Base-by-base conservation (phyloP, 1,140 invertebrate species). In the Heliconius hewitsoni region DNA sequence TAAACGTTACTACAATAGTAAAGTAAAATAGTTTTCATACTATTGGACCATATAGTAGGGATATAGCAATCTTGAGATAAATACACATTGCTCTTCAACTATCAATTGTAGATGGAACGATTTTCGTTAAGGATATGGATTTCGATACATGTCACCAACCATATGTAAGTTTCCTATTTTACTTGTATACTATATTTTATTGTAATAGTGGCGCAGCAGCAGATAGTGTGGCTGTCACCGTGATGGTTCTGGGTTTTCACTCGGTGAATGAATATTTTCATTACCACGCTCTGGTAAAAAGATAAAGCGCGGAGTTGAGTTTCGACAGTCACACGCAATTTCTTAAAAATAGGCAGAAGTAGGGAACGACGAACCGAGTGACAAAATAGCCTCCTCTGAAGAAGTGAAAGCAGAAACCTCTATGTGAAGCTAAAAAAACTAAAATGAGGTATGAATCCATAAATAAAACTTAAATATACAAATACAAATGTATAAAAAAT, bases 61-160 rank as follows among this genome's bases (percentile, higher is more conserved):
- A 30, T 23, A 60, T 16, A 66, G n/a, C 27, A 16, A 27, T 66
- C 60, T 66, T 66, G n/a, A 23, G 72, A 46, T 73, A 73, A 73
- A 73, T 23, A 73, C 46, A 76, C 60, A 66, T 76, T 46, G 75
- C 66, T 76, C 52, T 76, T 76, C 60, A 76, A 66, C 39, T 71
- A 19, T 76, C 75, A 71, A 76, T 76, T 76, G 75, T 16, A 11
- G 23, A 50, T 71, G 57, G 30, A 71, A 76, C 39, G 75, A 23
- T 4, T 50, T 66, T 71, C 46, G 70, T 66, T 66, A 66, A 16
- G 23, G 11, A 11, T 27, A 13, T 66, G 3, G 13, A 30, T 66
- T 66, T 66, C 27, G 23, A 66, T 66, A 57, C 55, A 66, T 66
- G 9, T 30, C 8, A 23, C 55, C 3, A 3, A 11, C 3, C n/a